Evolutionary conservation across 2,888 invertebrate genomes (phyloP).

Genomic region (Eledona agricola): DNA sequence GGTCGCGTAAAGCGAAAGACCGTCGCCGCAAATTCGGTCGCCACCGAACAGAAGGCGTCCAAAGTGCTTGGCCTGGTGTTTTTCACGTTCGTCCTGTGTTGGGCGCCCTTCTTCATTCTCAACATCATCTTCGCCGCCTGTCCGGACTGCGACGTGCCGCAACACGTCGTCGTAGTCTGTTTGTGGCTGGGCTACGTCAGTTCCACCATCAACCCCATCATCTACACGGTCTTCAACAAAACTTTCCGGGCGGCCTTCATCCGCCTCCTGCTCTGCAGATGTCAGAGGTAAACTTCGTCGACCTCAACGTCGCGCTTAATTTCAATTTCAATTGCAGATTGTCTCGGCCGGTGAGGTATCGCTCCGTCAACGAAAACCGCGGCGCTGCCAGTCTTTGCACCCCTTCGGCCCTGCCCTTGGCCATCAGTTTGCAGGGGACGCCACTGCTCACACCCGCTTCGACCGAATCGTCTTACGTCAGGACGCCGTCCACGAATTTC

Average conservation of each 20-base stretch:
- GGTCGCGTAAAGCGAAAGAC: conserved; percentile 76
- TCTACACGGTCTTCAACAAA: conserved; percentile 92
- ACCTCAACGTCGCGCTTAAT: not conserved
- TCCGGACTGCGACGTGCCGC: conserved; percentile 79
- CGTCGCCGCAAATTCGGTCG: conserved; percentile 80
- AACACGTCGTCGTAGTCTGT: conserved; percentile 80
- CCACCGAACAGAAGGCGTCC: conserved; percentile 95
- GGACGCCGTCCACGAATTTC: conserved; percentile 58
- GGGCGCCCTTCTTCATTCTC: conserved; percentile 91
- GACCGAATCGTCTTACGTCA: conserved; percentile 56
- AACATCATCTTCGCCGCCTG: conserved; percentile 89
- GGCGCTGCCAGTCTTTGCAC: conserved; percentile 77
- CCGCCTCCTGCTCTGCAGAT: conserved; percentile 77
- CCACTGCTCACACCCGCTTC: conserved; percentile 61
- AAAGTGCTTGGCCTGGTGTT: conserved; percentile 92
- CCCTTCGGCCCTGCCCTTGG: conserved; percentile 76
- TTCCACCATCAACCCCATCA: conserved; percentile 92
- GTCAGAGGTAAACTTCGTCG: conserved; percentile 69
- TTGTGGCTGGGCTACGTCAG: conserved; percentile 93
- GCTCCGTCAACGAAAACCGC: conserved; percentile 75
- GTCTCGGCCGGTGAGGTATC: conserved; percentile 74
- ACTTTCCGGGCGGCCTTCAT: conserved; percentile 89
- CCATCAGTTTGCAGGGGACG: conserved; percentile 78
- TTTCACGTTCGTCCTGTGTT: conserved; percentile 91
- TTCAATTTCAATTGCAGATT: conserved; percentile 65